Conservation (phyloP, 2,797 vertebrate species). For the Notamacropus eugenii region DNA sequence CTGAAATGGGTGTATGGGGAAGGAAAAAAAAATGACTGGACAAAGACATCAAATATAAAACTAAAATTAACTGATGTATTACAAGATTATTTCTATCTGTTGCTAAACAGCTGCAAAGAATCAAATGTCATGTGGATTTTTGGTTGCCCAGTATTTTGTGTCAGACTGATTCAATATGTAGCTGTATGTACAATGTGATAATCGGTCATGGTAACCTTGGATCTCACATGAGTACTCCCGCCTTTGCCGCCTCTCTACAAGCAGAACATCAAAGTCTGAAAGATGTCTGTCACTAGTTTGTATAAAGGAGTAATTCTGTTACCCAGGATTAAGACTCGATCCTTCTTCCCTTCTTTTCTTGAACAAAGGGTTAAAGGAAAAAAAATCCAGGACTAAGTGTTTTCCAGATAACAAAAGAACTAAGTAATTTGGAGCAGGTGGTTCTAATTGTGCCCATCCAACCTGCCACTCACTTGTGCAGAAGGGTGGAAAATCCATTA, state of each 20-base stretch:
- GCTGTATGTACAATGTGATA: neutral
- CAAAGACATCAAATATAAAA: constrained; percentile 20
- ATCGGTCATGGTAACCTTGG: constrained; percentile 18
- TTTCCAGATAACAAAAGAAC: constrained; percentile 61
- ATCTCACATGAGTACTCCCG: constrained; percentile 24
- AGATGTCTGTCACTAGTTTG: constrained; percentile 16
- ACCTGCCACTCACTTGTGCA: constrained; percentile 70
- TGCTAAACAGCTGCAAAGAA: constrained; percentile 45
- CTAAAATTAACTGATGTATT: constrained; percentile 26
- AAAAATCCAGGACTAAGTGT: constrained; percentile 63
- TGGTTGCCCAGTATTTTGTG: constrained; percentile 44
- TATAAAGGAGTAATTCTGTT: constrained; percentile 51
- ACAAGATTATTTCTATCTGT: constrained; percentile 42
- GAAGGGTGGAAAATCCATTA: constrained; percentile 79
- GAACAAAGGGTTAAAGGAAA: constrained; percentile 67
- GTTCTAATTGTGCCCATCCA: constrained; percentile 75
- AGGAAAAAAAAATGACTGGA: neutral
- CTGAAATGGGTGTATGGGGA: neutral
- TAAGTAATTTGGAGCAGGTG: constrained; percentile 76
- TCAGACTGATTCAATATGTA: constrained; percentile 43
- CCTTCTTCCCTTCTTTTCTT: constrained; percentile 16
- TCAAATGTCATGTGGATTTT: constrained; percentile 41
- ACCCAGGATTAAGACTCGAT: neutral
- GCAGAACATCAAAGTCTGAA: constrained; percentile 2
- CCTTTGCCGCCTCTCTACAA: constrained; percentile 18